Conservation (phyloP, 2,113 vertebrate genomes). For the Passerina amoena region DNA sequence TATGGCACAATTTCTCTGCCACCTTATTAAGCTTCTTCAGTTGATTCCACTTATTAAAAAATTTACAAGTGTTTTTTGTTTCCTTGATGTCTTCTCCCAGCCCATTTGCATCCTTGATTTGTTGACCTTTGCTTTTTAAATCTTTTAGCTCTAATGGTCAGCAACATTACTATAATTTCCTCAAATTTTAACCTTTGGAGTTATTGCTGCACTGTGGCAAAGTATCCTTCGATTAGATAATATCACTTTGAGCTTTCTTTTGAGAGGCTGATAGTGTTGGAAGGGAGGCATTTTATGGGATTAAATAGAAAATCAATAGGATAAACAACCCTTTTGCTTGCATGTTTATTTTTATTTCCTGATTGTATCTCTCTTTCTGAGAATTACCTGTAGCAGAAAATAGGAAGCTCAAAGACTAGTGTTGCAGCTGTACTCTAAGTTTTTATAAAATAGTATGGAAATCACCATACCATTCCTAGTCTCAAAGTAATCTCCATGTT, state of each 20-base stretch:
- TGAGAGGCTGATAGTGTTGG: not conserved
- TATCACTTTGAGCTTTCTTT: not conserved
- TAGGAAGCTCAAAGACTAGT: not conserved
- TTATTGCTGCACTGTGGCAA: not conserved
- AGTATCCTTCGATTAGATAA: not conserved
- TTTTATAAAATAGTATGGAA: not conserved
- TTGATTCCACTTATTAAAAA: not conserved
- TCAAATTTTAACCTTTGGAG: not conserved
- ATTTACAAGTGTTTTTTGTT: not conserved
- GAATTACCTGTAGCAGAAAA: not conserved
- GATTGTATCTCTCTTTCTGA: slow-evolving; percentile 9
- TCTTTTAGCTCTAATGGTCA: not conserved
- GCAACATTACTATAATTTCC: not conserved
- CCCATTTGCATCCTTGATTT: not conserved
- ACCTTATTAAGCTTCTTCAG: not conserved
- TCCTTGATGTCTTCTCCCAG: not conserved
- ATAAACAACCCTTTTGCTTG: slow-evolving; percentile 14
- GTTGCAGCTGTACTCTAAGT: not conserved
- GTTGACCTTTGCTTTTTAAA: not conserved
- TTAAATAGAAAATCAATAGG: slow-evolving; percentile 54
- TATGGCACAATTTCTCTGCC: not conserved
- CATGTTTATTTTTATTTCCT: slow-evolving; percentile 45
- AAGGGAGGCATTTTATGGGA: not conserved
- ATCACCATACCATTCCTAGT: not conserved
- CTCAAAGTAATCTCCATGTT: not conserved